A percentile compares a stretch with the other conserved stretches of the same genome.
These are phyloP conservation scores for Ephestia elutella DNA, from an alignment of 1,140 invertebrate genomes.

Conservation along the genomic window DNA sequence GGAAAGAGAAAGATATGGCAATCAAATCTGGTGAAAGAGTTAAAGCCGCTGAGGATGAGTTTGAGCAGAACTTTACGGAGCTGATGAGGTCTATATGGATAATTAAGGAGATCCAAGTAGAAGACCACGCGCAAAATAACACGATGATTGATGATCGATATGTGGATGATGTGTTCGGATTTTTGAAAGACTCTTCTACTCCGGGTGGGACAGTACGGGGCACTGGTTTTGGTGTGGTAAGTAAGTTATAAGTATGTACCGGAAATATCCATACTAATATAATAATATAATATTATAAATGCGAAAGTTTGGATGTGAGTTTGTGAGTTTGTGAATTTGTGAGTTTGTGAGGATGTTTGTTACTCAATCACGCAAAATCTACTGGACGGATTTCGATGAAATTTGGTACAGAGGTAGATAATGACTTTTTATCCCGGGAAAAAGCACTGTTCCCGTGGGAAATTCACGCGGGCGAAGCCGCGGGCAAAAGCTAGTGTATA, in stretches of 20 bases:
- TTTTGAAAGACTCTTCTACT: conserved; percentile 72
- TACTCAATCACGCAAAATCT: too few relatives aligned
- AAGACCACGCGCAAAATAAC: conserved; percentile 54
- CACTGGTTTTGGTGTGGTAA: conserved; percentile 61
- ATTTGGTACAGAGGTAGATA: too few relatives aligned
- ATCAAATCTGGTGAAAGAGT: conserved; percentile 78
- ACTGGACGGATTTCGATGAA: too few relatives aligned
- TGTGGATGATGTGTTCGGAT: conserved; percentile 76
- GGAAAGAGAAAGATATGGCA: conserved; percentile 70
- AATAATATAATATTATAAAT: too few relatives aligned
- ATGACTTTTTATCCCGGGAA: too few relatives aligned
- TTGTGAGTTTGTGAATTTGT: too few relatives aligned
- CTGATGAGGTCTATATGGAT: conserved; percentile 77
- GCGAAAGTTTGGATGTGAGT: too few relatives aligned
- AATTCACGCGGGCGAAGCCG: too few relatives aligned
- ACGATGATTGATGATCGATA: conserved; percentile 74
- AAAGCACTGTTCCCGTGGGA: too few relatives aligned
- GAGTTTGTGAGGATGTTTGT: too few relatives aligned
- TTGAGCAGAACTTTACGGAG: conserved; percentile 79
- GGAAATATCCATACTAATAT: too few relatives aligned
- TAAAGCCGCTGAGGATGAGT: conserved; percentile 82
- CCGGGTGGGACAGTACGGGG: conserved; percentile 65
- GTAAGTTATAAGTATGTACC: conserved; percentile 15
- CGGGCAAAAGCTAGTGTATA: too few relatives aligned
- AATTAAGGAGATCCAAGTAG: conserved; percentile 54